Evolutionary conservation across 2,888 invertebrate genomes (phyloP).

Genomic region (Synanthedon tipuliformis): DNA sequence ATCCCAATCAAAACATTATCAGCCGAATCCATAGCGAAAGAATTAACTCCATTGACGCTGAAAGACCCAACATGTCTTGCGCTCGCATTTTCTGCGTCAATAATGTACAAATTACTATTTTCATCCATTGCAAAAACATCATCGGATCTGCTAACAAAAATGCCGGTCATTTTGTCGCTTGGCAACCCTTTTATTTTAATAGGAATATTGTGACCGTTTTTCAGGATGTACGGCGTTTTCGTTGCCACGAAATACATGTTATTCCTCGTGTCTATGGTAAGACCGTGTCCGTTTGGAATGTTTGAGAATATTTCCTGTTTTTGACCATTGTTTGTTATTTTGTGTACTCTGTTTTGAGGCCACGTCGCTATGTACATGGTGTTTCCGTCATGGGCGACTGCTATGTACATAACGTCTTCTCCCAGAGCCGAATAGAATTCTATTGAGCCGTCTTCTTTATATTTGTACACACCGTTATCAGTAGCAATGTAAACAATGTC

Average conservation of each 20-base stretch:
- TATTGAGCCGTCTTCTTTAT: constrained; percentile 40
- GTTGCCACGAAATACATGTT: constrained; percentile 55
- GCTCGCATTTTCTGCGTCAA: constrained; percentile 39
- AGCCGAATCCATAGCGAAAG: constrained; percentile 51
- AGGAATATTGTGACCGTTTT: constrained; percentile 33
- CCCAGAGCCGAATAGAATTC: constrained; percentile 45
- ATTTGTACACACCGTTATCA: constrained; percentile 61
- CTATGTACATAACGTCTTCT: constrained; percentile 59
- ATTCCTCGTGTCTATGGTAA: constrained; percentile 47
- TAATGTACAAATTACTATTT: constrained; percentile 39
- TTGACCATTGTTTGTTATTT: constrained; percentile 42
- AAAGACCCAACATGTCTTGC: constrained; percentile 43
- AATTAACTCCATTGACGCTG: constrained; percentile 41
- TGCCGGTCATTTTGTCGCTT: constrained; percentile 46
- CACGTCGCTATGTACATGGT: constrained; percentile 55
- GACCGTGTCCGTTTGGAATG: constrained; percentile 54
- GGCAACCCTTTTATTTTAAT: constrained; percentile 52
- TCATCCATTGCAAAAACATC: constrained; percentile 58
- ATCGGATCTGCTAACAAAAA: constrained; percentile 49
- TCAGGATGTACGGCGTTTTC: constrained; percentile 48
- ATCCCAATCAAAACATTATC: constrained; percentile 53
- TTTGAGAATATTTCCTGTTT: constrained; percentile 37
- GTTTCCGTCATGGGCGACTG: constrained; percentile 38
- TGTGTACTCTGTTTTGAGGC: constrained; percentile 57
- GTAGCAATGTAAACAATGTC: constrained; percentile 57